phyloP scores from a whole-genome alignment of 2,797 vertebrate genomes.

The Poecilia gillii region DNA sequence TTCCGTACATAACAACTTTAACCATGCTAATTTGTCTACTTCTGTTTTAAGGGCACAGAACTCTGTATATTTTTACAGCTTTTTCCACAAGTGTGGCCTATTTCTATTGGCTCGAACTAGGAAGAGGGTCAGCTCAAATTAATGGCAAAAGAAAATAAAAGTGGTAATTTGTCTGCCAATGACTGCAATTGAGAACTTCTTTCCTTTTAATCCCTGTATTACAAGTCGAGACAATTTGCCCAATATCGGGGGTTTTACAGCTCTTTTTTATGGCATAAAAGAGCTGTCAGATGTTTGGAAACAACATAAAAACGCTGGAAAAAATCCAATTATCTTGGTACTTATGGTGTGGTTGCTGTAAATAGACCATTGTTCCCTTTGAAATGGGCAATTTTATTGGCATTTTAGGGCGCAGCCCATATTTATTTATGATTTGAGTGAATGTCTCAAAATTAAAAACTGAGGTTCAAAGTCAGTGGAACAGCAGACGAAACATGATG shows the following conservation, averaged over 20 bases:
- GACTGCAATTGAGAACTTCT: slow-evolving; percentile 35
- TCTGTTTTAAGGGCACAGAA: slow-evolving; percentile 19
- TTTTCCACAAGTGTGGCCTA: slow-evolving; percentile 48
- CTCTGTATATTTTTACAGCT: slow-evolving; percentile 55
- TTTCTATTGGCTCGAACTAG: slow-evolving; percentile 49
- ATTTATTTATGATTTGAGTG: slow-evolving; percentile 40
- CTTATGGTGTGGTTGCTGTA: slow-evolving; percentile 46
- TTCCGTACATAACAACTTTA: slow-evolving; percentile 29
- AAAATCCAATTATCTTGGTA: slow-evolving; percentile 44
- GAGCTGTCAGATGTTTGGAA: slow-evolving; percentile 36
- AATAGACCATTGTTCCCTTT: slow-evolving; percentile 49
- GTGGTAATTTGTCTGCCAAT: slow-evolving; percentile 36
- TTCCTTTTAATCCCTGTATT: slow-evolving; percentile 35
- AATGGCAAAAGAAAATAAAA: slow-evolving; percentile 39
- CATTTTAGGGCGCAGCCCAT: slow-evolving; percentile 29
- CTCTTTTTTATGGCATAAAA: slow-evolving; percentile 45
- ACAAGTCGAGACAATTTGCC: slow-evolving; percentile 42
- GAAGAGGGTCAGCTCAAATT: slow-evolving; percentile 45
- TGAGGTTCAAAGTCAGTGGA: slow-evolving; percentile 17
- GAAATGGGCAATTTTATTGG: slow-evolving; percentile 50
- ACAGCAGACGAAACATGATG: slow-evolving; percentile 28
- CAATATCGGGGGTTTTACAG: slow-evolving; percentile 43
- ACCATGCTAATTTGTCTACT: slow-evolving; percentile 38
- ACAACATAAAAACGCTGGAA: slow-evolving; percentile 43
- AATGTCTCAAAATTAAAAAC: slow-evolving; percentile 45